Base-by-base conservation (phyloP, 1,140 invertebrate species). In the Drosophila mojavensis region DNA sequence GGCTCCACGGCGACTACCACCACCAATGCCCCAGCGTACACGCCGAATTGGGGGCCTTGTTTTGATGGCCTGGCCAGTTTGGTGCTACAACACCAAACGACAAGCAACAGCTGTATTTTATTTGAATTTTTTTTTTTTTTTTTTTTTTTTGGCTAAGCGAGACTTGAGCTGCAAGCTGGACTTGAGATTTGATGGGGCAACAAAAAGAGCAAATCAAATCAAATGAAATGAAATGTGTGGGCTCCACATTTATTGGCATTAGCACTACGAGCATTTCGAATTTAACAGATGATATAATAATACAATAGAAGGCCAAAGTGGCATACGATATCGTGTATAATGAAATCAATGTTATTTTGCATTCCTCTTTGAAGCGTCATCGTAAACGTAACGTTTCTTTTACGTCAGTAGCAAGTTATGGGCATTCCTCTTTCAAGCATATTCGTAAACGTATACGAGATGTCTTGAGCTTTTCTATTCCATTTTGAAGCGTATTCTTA, bases 21-120 rank as follows among this genome's bases (percentile, higher is more conserved):
- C 10, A 50, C 17, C 24, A 59, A 30, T 54, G 45, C 56, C 39
- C 36, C 28, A 33, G 56, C 68, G 60, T 28, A 13, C 28, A 33
- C 33, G 45, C 47, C 69, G 75, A 81, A 82, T 85, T 85, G 79
- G 82, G 81, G 81, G 75, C 79, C 82, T 85, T 88, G 82, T 86
- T 86, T 86, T 88, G 83, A 88, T 86, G 83, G 79, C 71, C 53
- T 74, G 78, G 81, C 81, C 67, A 84, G 76, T 70, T 62, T 75
- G 77, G 64, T 59, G 62, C 64, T 65, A 59, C 61, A 71, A 64
- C 68, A 62, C 67, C 39, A 54, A 47, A 69, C 50, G 65, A 62
- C 67, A 69, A 48, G 13, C 70, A 78, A 78, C 75, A 78, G 75
- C 63, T 77, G 75, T 74, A 77, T 56, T 50, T 66, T 66, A 41